A percentile compares a stretch with the other conserved stretches of the same genome.
Evolutionary conservation across 2,113 vertebrate genomes (phyloP).

Genomic region (Hippolais icterina): DNA sequence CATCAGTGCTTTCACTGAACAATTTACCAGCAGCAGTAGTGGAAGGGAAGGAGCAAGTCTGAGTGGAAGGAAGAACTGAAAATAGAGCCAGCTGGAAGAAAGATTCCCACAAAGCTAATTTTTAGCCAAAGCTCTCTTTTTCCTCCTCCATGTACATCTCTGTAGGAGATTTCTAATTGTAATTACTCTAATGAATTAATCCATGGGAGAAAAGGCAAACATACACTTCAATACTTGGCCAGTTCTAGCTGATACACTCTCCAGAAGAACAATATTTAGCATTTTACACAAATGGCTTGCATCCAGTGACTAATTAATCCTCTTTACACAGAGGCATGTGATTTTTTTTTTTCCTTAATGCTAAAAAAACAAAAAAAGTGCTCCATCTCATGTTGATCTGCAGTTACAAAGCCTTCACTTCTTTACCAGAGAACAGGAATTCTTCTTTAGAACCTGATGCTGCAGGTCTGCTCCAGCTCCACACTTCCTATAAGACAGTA

Average conservation of each 20-base stretch:
- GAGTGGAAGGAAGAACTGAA: background rate
- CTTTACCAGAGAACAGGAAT: background rate
- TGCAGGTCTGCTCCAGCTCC: background rate
- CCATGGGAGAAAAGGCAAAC: conserved; percentile 6
- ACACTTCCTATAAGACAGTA: background rate
- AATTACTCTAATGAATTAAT: conserved; percentile 37
- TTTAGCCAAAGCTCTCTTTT: background rate
- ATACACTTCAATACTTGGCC: background rate
- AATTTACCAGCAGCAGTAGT: background rate
- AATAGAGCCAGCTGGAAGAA: conserved; percentile 5
- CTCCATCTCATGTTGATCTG: background rate
- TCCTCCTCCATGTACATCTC: background rate
- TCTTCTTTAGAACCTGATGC: background rate
- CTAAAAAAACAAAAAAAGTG: background rate
- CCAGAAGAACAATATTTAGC: conserved; percentile 29
- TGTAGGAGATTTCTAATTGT: conserved; percentile 7
- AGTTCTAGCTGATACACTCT: background rate
- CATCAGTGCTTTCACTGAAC: background rate
- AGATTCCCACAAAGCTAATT: background rate
- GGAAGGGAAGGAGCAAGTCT: background rate
- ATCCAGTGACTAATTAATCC: conserved; percentile 22
- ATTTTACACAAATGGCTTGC: background rate
- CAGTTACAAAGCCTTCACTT: background rate
- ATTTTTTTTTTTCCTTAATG: background rate
- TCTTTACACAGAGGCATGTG: background rate